Evolutionary conservation across 2,888 invertebrate genomes (phyloP).

Genomic region (Callinectes sapidus): DNA sequence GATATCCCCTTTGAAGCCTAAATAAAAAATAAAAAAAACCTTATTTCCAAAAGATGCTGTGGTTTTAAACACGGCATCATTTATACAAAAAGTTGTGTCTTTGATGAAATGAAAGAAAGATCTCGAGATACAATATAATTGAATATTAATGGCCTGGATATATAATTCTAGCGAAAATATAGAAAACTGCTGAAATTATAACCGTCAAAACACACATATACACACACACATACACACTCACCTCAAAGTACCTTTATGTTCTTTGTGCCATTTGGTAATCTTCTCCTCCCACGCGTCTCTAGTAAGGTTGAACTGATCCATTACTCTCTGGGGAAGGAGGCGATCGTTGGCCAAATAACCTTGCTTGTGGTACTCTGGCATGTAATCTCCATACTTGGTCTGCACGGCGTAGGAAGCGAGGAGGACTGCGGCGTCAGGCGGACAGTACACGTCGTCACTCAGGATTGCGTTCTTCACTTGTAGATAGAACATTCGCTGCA

Average conservation of each 20-base stretch:
- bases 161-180: too few relatives aligned
- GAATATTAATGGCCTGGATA: too few relatives aligned
- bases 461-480: slow-evolving; percentile 98
- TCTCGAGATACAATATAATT: too few relatives aligned
- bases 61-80: too few relatives aligned
- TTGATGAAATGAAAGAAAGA: too few relatives aligned
- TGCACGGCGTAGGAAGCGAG: slow-evolving; percentile 99
- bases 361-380: slow-evolving; percentile 86
- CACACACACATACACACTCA: slow-evolving; percentile 58
- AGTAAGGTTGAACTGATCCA: slow-evolving; percentile 99
- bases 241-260: slow-evolving; percentile 81
- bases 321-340: slow-evolving; percentile 93
- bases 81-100: too few relatives aligned
- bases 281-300: slow-evolving; percentile 99
- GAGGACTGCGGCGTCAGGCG: slow-evolving; percentile 98
- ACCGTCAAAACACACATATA: too few relatives aligned
- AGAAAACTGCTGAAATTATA: too few relatives aligned
- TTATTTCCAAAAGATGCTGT: too few relatives aligned
- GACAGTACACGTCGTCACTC: slow-evolving; percentile 99
- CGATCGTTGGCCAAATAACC: slow-evolving; percentile 84
- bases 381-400: slow-evolving; percentile 97
- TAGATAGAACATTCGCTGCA: slow-evolving; percentile 87
- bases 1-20: too few relatives aligned
- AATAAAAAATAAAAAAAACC: too few relatives aligned
- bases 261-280: slow-evolving; percentile 90